Conservation (phyloP, 2,888 invertebrate species). For the Ophion ventricosus region DNA sequence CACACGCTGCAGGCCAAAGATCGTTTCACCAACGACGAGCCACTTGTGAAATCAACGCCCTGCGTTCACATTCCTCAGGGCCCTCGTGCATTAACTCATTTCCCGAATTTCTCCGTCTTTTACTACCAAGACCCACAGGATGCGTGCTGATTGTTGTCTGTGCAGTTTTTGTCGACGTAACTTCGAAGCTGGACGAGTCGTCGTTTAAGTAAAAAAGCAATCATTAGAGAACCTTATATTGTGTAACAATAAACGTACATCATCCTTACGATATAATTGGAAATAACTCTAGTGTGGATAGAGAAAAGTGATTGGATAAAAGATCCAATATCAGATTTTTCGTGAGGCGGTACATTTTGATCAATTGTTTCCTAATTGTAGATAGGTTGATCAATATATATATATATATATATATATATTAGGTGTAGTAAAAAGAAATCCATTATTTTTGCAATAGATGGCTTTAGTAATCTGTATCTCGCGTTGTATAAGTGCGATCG, state of each 20-base stretch:
- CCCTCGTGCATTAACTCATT: slow-evolving; percentile 50
- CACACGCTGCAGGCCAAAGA: slow-evolving; percentile 76
- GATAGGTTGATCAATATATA: neutral
- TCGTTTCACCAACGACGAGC: slow-evolving; percentile 69
- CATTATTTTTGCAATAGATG: no score
- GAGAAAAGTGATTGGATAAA: neutral
- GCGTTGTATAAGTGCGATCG: no score
- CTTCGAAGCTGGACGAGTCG: no score
- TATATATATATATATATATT: no score
- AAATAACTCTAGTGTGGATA: neutral
- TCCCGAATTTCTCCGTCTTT: slow-evolving; percentile 8
- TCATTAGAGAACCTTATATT: no score
- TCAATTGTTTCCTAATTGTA: neutral
- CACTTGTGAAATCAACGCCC: slow-evolving; percentile 77
- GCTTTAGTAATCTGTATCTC: no score
- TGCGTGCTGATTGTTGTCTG: no score
- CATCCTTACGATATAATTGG: neutral
- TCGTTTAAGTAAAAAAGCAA: no score
- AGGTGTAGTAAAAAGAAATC: neutral
- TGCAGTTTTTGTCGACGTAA: no score
- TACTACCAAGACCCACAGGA: neutral
- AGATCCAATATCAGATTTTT: neutral
- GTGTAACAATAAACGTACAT: neutral
- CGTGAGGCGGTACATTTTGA: neutral
- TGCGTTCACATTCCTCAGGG: slow-evolving; percentile 74